Evolutionary conservation across 2,888 invertebrate species (phyloP).

Genomic region (Dioctria linearis): DNA sequence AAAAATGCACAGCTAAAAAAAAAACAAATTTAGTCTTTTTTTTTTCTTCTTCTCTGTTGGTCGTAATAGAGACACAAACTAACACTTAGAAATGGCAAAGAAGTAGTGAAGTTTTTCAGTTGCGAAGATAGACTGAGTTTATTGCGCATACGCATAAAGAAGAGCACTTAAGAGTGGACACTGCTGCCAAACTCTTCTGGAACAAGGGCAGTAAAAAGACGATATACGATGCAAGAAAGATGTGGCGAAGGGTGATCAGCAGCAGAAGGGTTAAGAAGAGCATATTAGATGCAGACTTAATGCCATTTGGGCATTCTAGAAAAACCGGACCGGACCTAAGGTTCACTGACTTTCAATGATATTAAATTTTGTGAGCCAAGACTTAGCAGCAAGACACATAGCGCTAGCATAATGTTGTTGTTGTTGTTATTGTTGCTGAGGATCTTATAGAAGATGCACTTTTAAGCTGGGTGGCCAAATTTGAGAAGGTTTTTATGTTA

Average conservation of each 20-base stretch:
- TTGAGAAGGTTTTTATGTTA: no score
- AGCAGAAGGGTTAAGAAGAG: not conserved
- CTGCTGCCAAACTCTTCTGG: not conserved
- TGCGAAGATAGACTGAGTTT: not conserved
- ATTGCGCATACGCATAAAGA: not conserved
- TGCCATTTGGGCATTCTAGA: constrained; percentile 29
- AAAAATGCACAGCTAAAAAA: constrained; percentile 24
- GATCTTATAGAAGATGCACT: no score
- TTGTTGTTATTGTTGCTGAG: no score
- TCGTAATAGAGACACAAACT: not conserved
- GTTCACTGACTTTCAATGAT: constrained; percentile 1
- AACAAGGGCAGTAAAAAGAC: not conserved
- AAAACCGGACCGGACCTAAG: constrained; percentile 19
- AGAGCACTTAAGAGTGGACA: constrained; percentile 1
- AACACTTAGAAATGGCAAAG: constrained; percentile 29
- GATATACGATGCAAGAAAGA: not conserved
- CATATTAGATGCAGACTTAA: constrained; percentile 13
- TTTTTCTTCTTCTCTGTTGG: no score
- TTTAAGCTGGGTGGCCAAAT: no score
- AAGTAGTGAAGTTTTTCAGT: not conserved
- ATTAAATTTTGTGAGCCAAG: not conserved
- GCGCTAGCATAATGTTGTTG: no score
- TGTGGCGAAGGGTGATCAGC: not conserved
- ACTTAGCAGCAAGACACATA: no score
- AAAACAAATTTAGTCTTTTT: not conserved